These are phyloP conservation scores for Aspidapion aeneum DNA, from an alignment of 2,888 invertebrate genomes.

Conservation along the genomic window DNA sequence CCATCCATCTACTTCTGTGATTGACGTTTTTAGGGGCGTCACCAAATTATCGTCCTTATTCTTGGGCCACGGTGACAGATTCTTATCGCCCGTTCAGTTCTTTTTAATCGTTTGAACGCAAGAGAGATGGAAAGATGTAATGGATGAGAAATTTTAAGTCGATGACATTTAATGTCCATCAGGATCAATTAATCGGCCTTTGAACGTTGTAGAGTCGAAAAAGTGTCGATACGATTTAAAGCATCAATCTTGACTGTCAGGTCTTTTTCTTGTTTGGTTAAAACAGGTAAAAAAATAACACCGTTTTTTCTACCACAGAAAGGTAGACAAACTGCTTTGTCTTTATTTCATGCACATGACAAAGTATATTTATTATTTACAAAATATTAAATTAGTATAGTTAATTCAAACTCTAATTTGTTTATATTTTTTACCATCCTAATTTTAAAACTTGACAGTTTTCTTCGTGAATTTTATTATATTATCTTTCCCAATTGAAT, in stretches of 20 bases:
- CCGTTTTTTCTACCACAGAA: too few relatives aligned
- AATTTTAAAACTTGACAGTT: too few relatives aligned
- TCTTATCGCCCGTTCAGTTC: not conserved
- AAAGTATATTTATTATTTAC: too few relatives aligned
- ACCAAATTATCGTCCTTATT: not conserved
- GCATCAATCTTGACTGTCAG: constrained; percentile 22
- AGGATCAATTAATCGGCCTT: constrained; percentile 36
- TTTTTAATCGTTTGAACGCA: not conserved
- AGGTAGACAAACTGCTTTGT: too few relatives aligned
- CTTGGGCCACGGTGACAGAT: not conserved
- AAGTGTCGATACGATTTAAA: constrained; percentile 35
- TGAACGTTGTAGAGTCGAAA: constrained; percentile 26
- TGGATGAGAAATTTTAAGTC: not conserved
- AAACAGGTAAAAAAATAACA: not conserved
- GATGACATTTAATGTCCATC: constrained; percentile 34
- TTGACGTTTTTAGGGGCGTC: constrained; percentile 20
- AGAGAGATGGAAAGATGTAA: not conserved
- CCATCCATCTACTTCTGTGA: constrained; percentile 22
- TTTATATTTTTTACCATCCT: too few relatives aligned
- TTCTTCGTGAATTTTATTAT: too few relatives aligned
- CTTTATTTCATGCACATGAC: too few relatives aligned
- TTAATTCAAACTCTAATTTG: too few relatives aligned
- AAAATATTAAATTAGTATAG: too few relatives aligned
- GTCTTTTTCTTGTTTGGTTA: not conserved
- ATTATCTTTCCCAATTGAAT: too few relatives aligned